Evolutionary conservation across 53 echinoderm and acorn worm genomes (phyloP).

Genomic region (Antedon mediterranea): DNA sequence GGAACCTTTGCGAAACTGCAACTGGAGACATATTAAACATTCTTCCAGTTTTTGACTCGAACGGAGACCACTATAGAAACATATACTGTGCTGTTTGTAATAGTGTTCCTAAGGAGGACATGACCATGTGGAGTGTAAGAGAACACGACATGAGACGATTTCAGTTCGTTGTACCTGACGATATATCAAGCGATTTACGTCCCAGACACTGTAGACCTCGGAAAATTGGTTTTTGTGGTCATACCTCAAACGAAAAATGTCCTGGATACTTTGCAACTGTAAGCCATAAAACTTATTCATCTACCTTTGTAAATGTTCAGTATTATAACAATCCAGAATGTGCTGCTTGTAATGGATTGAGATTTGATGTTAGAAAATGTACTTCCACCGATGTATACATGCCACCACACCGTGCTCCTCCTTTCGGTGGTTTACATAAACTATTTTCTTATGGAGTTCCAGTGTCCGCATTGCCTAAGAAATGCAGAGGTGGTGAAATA

Average conservation of each 20-base stretch:
- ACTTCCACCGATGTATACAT: not conserved
- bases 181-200: too few relatives aligned
- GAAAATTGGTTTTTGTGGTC: too few relatives aligned
- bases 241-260: too few relatives aligned
- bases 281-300: not conserved
- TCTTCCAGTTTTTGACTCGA: not conserved
- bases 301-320: not conserved
- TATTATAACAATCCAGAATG: not conserved
- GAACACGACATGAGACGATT: not conserved
- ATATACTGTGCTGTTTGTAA: not conserved
- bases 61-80: not conserved
- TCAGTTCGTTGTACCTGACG: not conserved
- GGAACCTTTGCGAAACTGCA: not conserved
- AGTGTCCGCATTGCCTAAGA: not conserved
- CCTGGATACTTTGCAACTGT: not conserved
- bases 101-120: not conserved
- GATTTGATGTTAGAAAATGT: not conserved
- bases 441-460: not conserved
- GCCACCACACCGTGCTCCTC: too few relatives aligned
- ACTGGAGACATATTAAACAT: not conserved
- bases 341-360: not conserved
- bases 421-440: not conserved
- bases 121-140: not conserved
- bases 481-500: not conserved
- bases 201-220: too few relatives aligned